Conservation (phyloP, 92 coral and sea anemone genomes). For the Pocillopora grandis region DNA sequence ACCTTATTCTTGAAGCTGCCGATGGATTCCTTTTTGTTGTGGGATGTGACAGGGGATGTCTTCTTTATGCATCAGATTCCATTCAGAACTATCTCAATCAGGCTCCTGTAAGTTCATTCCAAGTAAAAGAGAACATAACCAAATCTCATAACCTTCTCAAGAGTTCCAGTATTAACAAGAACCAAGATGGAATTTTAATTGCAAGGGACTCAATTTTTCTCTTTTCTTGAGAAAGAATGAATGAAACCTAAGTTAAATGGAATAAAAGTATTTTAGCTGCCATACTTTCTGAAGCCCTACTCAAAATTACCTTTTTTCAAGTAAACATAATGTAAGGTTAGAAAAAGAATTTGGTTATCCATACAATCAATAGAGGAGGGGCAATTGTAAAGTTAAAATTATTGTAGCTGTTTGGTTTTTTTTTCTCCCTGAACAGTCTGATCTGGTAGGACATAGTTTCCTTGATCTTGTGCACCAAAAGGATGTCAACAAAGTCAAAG, state of each 20-base stretch:
- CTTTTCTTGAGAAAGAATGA: too few relatives aligned
- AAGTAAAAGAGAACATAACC: not conserved
- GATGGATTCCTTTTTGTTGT: conserved; percentile 91
- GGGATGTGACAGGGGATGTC: conserved; percentile 89
- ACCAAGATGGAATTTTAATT: too few relatives aligned
- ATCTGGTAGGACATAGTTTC: conserved; percentile 84
- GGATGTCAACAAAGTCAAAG: conserved; percentile 78
- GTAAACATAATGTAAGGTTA: too few relatives aligned
- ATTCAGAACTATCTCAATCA: conserved; percentile 66
- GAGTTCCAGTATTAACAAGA: too few relatives aligned
- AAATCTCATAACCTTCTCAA: not conserved
- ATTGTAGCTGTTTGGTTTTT: not conserved
- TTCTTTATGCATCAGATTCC: conserved; percentile 90
- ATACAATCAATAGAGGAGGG: too few relatives aligned
- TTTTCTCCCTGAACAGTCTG: conserved; percentile 55
- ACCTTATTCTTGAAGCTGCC: conserved; percentile 83
- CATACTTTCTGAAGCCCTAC: too few relatives aligned
- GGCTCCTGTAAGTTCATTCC: conserved; percentile 60
- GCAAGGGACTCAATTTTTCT: too few relatives aligned
- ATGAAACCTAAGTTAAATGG: too few relatives aligned
- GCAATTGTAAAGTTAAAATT: too few relatives aligned
- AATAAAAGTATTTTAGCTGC: too few relatives aligned
- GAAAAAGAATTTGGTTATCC: too few relatives aligned
- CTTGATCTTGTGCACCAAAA: conserved; percentile 82
- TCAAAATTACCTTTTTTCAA: too few relatives aligned